Base-by-base conservation (phyloP, 1,140 invertebrate genomes). In the Drosophila willistoni region DNA sequence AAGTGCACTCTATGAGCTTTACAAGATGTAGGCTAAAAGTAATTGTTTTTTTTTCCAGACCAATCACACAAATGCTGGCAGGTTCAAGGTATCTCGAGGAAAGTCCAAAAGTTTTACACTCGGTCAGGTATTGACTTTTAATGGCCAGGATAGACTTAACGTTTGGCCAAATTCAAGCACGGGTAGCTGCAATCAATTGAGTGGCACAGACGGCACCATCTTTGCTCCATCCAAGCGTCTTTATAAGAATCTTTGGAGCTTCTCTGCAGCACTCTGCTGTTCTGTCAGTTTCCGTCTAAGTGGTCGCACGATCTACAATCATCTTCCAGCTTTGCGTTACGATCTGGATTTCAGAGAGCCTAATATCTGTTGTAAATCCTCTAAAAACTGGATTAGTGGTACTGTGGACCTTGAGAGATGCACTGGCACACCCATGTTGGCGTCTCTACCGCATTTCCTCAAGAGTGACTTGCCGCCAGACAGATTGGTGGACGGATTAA, bases 361-460 rank as follows among this genome's bases (percentile, higher is more conserved):
- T 0, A 93, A 94, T 1, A 93, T 95, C 7, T 93, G 94, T 42
- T 98, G 97, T 81, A 97, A 94, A 75, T 97, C 96, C 78, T 93
- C 93, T 3, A 33, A 19, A 7, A 54, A 59, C 51, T 75, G 44
- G 44, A 10, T 66, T 94, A 5, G 93, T 78, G 96, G 96, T 1
- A 91, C 95, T 1, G 94, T 96, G 83, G 95, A 97, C 84, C 64
- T 90, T 7, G 29, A 47, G 17, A 56, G 67, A 10, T 97, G 96
- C 79, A 73, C 94, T 10, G 94, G 94, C 1, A 94, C 94, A 0
- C 86, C 86, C 7, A 54, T 91, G 54, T 61, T 90, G 22, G 81
- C 77, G 0, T 89, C 96, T 1, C 91, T 96, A 68, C 97, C 97
- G 3, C 97, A 98, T 92, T 97, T 97, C 85, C 95, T 95, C 64